Conservation (phyloP, 2,113 vertebrate species). For the Pristiophorus japonicus region DNA sequence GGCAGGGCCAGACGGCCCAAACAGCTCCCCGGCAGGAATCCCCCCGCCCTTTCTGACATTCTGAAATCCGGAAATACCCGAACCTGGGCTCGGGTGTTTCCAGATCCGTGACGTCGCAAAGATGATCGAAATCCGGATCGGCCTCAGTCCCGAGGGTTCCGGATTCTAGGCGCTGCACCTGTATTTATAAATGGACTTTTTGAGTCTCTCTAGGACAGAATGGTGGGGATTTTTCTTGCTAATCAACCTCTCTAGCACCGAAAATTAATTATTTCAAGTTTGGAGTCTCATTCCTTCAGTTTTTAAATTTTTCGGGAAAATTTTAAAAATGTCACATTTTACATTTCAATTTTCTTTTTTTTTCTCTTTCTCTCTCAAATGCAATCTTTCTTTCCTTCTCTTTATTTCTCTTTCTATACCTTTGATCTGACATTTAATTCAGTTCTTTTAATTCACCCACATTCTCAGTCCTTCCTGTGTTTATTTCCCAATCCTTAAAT, state of each 20-base stretch:
- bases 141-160: too few species aligned
- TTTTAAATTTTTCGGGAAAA: background rate
- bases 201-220: background rate
- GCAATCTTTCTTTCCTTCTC: background rate
- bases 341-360: background rate
- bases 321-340: background rate
- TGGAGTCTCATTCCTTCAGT: background rate
- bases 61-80: too few species aligned
- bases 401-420: background rate
- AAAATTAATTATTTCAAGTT: background rate
- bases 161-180: too few species aligned
- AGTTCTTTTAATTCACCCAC: background rate
- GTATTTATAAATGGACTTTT: background rate
- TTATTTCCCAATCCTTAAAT: background rate
- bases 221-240: background rate
- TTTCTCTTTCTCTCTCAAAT: too few species aligned
- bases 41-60: too few species aligned
- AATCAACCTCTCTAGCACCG: background rate
- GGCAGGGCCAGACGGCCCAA: too few species aligned
- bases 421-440: background rate
- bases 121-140: too few species aligned
- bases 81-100: too few species aligned
- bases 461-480: background rate
- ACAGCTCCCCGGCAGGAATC: too few species aligned
- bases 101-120: too few species aligned